Evolutionary conservation across 2,888 invertebrate species (phyloP).

Genomic region (Xylota sylvarum): DNA sequence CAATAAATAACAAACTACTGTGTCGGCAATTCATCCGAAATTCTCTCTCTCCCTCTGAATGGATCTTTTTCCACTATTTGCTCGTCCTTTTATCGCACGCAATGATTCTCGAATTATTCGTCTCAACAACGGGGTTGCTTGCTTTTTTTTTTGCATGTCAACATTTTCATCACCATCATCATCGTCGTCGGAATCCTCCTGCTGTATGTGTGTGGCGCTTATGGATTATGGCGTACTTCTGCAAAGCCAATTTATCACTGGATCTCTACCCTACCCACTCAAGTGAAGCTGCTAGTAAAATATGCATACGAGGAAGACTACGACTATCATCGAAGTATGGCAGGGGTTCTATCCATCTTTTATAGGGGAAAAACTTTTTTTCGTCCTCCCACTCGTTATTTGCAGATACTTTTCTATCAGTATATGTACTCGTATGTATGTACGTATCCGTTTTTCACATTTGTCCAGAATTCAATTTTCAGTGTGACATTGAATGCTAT

Average conservation of each 20-base stretch:
- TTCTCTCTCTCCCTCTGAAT: not conserved
- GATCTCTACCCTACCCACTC: not conserved
- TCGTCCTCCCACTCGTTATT: conserved; percentile 21
- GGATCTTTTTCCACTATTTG: not conserved
- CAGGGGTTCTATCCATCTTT: conserved; percentile 31
- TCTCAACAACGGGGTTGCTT: conserved; percentile 22
- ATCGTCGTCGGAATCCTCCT: conserved; percentile 3
- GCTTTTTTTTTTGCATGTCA: conserved; percentile 4
- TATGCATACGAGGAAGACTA: conserved; percentile 36
- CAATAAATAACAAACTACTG: conserved; percentile 44
- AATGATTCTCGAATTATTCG: conserved; percentile 39
- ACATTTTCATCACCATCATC: conserved; percentile 34
- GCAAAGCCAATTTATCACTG: conserved; percentile 1
- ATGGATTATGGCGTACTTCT: not conserved
- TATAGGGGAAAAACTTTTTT: not conserved
- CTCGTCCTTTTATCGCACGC: conserved; percentile 15
- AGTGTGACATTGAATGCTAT: conserved; percentile 57
- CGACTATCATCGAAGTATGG: conserved; percentile 26
- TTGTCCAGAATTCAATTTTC: conserved; percentile 69
- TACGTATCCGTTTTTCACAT: conserved; percentile 44
- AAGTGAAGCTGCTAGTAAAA: conserved; percentile 22
- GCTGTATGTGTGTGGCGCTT: not conserved
- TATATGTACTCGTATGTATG: too few species aligned
- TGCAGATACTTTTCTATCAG: conserved; percentile 45
- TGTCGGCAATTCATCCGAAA: conserved; percentile 22